Evolutionary conservation across 2,888 invertebrate species (phyloP).

Genomic region (Sphinx pinastri): DNA sequence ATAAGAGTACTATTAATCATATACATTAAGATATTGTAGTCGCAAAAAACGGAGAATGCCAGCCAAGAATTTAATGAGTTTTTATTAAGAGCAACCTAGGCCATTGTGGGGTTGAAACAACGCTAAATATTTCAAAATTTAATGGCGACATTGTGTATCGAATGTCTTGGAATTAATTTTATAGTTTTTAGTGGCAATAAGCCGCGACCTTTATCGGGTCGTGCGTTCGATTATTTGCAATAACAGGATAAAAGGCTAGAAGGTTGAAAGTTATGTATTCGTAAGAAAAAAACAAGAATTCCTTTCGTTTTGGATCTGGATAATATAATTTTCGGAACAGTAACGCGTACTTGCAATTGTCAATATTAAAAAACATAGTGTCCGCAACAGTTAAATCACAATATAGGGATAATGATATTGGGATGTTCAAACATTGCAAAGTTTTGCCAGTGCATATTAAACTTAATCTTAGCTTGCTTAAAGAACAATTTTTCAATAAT

Average conservation of each 20-base stretch:
- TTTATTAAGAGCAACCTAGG: slow-evolving; percentile 2
- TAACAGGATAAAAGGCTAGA: neutral
- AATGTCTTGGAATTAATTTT: slow-evolving; percentile 9
- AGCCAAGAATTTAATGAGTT: slow-evolving; percentile 20
- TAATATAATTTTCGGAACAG: too few relatives aligned
- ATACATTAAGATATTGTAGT: neutral
- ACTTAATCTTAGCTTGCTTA: too few relatives aligned
- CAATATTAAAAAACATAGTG: too few relatives aligned
- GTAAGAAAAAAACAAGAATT: neutral
- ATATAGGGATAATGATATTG: too few relatives aligned
- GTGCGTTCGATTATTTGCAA: neutral
- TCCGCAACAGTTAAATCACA: too few relatives aligned
- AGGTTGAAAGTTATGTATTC: neutral
- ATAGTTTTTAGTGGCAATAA: slow-evolving; percentile 13
- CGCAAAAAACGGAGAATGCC: slow-evolving; percentile 1
- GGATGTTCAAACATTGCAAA: too few relatives aligned
- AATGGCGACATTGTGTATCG: neutral
- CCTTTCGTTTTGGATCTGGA: neutral
- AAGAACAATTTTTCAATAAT: too few relatives aligned
- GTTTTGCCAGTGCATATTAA: too few relatives aligned
- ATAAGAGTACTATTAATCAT: slow-evolving; percentile 12
- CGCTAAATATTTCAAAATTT: neutral
- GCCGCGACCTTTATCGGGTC: neutral
- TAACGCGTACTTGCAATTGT: too few relatives aligned
- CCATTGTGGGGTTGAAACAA: neutral